Conservation (phyloP, 1,140 invertebrate genomes). For the Lerema accius region DNA sequence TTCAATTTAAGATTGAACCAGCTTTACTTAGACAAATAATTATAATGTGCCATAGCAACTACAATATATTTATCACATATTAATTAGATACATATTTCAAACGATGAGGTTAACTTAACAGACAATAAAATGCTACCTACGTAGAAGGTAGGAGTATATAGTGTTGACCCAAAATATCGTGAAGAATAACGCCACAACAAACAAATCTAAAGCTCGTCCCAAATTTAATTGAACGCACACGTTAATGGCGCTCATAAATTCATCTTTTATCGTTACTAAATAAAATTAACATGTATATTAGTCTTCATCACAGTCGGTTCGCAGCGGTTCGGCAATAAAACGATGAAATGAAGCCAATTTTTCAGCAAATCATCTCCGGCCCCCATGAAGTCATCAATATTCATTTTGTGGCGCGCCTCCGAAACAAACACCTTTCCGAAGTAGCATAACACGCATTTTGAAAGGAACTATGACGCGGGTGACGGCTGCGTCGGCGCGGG, state of each 20-base stretch:
- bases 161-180: too few relatives aligned
- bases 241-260: constrained; percentile 58
- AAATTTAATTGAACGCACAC: constrained; percentile 36
- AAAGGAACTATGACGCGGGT: constrained; percentile 67
- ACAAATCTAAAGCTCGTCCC: constrained; percentile 18
- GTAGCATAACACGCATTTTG: constrained; percentile 68
- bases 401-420: constrained; percentile 78
- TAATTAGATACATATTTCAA: too few relatives aligned
- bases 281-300: constrained; percentile 78
- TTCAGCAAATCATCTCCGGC: constrained; percentile 80
- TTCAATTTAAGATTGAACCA: too few relatives aligned
- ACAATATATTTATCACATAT: too few relatives aligned
- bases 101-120: too few relatives aligned
- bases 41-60: too few relatives aligned
- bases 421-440: constrained; percentile 78
- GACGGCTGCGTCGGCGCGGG: constrained; percentile 44
- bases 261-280: constrained; percentile 68
- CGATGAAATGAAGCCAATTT: constrained; percentile 79
- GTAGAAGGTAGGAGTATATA: too few relatives aligned
- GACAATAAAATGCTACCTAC: too few relatives aligned
- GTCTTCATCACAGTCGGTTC: constrained; percentile 71
- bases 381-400: constrained; percentile 80
- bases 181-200: constrained; percentile 14
- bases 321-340: constrained; percentile 67
- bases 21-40: too few relatives aligned